Evolutionary conservation across 2,888 invertebrate genomes (phyloP), one percentile per base, ranked within the genome.

Genomic region (Trachelus iudaicus): DNA sequence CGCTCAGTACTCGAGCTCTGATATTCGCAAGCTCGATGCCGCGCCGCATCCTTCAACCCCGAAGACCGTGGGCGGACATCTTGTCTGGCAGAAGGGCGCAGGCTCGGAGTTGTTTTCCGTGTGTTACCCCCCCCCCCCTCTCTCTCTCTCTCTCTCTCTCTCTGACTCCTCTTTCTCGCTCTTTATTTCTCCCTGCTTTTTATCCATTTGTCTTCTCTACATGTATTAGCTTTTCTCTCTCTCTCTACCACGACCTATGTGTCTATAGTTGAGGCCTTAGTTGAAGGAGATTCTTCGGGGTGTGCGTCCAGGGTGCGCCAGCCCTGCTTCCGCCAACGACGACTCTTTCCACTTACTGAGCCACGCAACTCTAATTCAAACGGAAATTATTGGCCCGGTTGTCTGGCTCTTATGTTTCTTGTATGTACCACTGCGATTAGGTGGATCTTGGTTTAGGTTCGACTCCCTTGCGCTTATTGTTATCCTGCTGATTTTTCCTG

Each of bases 61-160:
- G 73, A 73, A 68, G 75, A 78, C 75, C 75, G 84, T 82, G 86
- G 87, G 85, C 88, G 87, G 88, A 89, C 89, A 89, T 89, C 84
- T 89, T 89, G 87, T 84, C 82, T 81, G 82, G 75, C 74, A 77
- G 74, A 71, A 86, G 78, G 81, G 88, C 89, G 89, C 89, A 87
- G 75, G 73, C 79, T 75, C 76, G 80, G 15, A n/a, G 15, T 31
- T 23, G n/a, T 75, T 31, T 68, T 40, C 75, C 37, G 71, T 71
- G 71, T 75, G 31, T 40, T n/a, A 1, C 30, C 76, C 73, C 80
- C 69, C 69, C 34, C 77, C 83, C 85, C 56, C 75, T 69, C 35
- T 35, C 35, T 3, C 35, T 35, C 34, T 11, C 11, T 34, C 34
- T 69, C 69, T 68, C 73, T 76, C 73, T 77, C 68, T 68, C 79